A percentile compares a stretch with the other conserved stretches of the same genome.
These are phyloP conservation scores for Sebastes wilsoni DNA, from an alignment of 2,797 vertebrate species.

Conservation along the genomic window DNA sequence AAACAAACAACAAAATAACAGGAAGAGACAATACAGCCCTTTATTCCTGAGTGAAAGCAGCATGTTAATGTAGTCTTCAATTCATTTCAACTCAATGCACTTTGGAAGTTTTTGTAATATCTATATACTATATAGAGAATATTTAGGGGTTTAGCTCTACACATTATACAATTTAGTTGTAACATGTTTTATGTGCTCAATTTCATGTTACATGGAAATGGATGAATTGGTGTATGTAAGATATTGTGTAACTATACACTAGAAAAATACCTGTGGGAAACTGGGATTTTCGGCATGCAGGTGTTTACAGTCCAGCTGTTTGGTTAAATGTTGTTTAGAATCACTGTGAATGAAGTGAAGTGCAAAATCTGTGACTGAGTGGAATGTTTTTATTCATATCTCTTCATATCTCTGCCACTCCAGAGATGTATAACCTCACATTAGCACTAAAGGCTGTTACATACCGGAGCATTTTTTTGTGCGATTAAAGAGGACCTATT, in stretches of 20 bases:
- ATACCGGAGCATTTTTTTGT: too few species aligned
- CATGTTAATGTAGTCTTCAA: neutral
- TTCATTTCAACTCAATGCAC: neutral
- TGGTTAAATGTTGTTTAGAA: neutral
- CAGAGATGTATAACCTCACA: neutral
- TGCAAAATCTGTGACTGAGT: neutral
- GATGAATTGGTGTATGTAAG: neutral
- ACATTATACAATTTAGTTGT: neutral
- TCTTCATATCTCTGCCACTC: neutral
- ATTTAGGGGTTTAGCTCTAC: neutral
- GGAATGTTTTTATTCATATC: neutral
- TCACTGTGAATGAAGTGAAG: neutral
- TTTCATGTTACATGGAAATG: neutral
- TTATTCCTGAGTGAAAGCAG: neutral
- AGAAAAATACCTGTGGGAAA: neutral
- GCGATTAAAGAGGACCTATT: too few species aligned
- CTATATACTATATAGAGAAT: neutral
- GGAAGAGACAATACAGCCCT: neutral
- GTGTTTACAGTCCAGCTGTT: neutral
- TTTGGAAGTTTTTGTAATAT: neutral
- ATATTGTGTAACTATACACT: neutral
- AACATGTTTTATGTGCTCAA: neutral
- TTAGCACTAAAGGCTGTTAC: neutral
- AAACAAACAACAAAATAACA: slow-evolving; percentile 2
- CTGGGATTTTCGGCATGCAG: neutral